Evolutionary conservation across 2,113 vertebrate species (phyloP), one percentile per base, ranked within the genome.

Genomic region (Hepsetus odoe): DNA sequence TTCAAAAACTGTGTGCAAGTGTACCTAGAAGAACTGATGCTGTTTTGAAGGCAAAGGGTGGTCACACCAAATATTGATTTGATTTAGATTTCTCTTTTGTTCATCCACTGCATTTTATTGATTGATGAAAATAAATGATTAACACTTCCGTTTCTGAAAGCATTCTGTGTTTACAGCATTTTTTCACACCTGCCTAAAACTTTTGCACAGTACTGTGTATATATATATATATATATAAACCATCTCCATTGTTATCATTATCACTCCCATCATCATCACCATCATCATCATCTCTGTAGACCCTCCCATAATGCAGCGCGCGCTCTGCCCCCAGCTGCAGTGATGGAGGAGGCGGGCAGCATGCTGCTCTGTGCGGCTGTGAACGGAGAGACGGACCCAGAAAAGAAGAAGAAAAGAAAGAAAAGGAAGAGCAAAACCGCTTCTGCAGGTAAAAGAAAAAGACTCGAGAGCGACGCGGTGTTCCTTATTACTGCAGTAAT

Each of bases 371-470:
- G 49, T n/a, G 49, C 18, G 16, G 16, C 49, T 11, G 20, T 55
- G 51, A 55, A 55, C 51, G 58, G 40, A 12, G 77, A 76, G 20
- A 14, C 26, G 1, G 77, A 80, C 18, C 68, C 68, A n/a, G 73
- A 74, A 0, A 83, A 83, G 69, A 97, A 94, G 58, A 96, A 89
- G 85, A 95, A 92, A 79, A 95, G 95, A 84, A 97, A 95, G 91
- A 97, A 96, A 92, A 98, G 94, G 90, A 96, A 94, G 92, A 92
- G 80, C 76, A 96, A 92, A 88, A 72, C 87, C 24, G 65, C 80
- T 1, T 87, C 81, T 42, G 40, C 90, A 84, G 95, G 96, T 95
- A 86, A 84, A 90, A 22, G 56, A 16, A 18, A 14, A 1, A 62
- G 67, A 28, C 38, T 59, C 33, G 6, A 70, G n/a, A n/a, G 11